Evolutionary conservation across 1,140 invertebrate genomes (phyloP), one percentile per base, ranked within the genome.

Genomic region (Meloidogyne hapla): DNA sequence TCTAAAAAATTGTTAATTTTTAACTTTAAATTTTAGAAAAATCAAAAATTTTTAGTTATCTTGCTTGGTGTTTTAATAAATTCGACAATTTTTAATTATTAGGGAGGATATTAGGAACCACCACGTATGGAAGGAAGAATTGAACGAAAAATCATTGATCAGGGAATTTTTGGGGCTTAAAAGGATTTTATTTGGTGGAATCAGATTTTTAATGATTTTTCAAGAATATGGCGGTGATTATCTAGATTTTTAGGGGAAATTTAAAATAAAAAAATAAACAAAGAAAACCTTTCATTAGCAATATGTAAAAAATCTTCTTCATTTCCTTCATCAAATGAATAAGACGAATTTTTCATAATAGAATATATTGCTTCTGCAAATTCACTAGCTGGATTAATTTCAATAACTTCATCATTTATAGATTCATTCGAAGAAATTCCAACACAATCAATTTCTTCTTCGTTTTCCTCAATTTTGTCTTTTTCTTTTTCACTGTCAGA

Each of bases 381-480:
- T 21, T 68, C 76, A 28, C 6, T 10, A 5, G 77, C 77, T 15
- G 77, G 77, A n/a, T 78, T 78, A 15, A 61, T 68, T 9, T 66
- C 18, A 26, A 78, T 25, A 15, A 78, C 62, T 21, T 78, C 77
- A 42, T 78, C 76, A 25, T 38, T 23, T 5, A 65, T 62, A 9
- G 18, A 74, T 42, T 77, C 75, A 15, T 45, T 56, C 8, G 40
- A 77, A 67, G 2, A 13, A 23, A 38, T 40, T 28, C 33, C 67
- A 10, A 77, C 45, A 45, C 66, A 40, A 38, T 77, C 76, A n/a
- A 77, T 42, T 25, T 79, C 76, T 48, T 66, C 62, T 10, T 77
- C 75, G 1, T 56, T 61, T 28, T 45, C n/a, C 8, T 23, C 67
- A 0, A 40, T 2, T 9, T 26, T 2, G 12, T 63, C 18, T 23